Conservation (phyloP, 1,140 invertebrate species). For the Meloidogyne exigua region DNA sequence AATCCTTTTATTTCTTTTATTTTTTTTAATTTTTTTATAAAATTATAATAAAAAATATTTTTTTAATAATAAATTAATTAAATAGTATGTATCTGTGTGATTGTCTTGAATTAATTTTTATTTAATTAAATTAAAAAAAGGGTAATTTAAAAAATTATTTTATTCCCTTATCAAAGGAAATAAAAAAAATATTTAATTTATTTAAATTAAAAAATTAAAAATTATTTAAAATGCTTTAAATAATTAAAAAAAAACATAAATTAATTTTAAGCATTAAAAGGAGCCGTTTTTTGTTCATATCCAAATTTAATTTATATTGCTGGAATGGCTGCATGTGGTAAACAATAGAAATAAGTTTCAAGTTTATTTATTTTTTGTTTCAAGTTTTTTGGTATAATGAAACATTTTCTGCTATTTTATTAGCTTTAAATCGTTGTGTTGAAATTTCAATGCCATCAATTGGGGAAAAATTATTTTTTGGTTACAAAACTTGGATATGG, state of each 20-base stretch:
- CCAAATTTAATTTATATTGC: constrained; percentile 9
- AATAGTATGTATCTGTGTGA: no score
- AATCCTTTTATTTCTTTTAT: no score
- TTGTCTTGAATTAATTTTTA: no score
- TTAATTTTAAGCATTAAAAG: constrained; percentile 3
- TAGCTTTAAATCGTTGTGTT: constrained; percentile 28
- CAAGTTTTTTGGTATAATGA: constrained; percentile 1
- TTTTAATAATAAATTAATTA: no score
- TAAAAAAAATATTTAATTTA: no score
- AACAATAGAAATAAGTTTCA: not conserved
- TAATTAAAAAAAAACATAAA: not conserved
- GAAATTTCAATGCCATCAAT: constrained; percentile 17
- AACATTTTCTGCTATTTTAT: not conserved
- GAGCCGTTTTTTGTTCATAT: constrained; percentile 10
- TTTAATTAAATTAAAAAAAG: no score
- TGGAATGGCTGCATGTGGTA: not conserved
- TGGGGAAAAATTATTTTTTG: constrained; percentile 21
- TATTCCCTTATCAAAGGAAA: no score
- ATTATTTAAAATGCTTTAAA: no score
- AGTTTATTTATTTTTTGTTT: not conserved
- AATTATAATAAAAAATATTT: no score
- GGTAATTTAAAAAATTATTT: no score
- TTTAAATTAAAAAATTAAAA: no score
- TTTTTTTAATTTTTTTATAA: no score
- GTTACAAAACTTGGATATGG: constrained; percentile 14